Percentiles rank a stretch among this genome's conserved stretches.
phyloP scores from a whole-genome alignment of 2,113 vertebrate genomes.

The Oreocharis arfaki region DNA sequence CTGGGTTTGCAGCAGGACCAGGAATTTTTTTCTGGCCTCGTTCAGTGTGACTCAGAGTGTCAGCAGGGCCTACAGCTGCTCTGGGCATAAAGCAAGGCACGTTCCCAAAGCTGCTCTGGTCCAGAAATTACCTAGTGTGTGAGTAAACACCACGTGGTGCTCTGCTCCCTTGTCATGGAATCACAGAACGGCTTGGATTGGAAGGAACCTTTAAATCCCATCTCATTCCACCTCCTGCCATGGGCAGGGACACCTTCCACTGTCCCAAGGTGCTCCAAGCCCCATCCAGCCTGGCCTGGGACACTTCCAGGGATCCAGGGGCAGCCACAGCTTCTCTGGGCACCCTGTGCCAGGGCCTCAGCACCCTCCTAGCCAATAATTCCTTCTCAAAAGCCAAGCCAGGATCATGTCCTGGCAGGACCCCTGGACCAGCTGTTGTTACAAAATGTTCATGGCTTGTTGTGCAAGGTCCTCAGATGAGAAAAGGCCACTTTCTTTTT shows the following conservation, averaged over 20 bases:
- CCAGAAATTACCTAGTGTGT: background rate
- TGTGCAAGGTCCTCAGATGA: background rate
- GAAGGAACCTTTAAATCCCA: background rate
- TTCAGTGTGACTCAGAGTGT: background rate
- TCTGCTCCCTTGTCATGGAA: background rate
- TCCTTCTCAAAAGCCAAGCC: background rate
- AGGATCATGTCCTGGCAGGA: background rate
- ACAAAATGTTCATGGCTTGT: background rate
- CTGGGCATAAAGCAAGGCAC: background rate
- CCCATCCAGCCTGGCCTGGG: accelerated
- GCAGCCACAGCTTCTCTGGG: background rate
- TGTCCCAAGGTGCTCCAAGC: accelerated
- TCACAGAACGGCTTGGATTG: background rate
- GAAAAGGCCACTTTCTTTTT: background rate
- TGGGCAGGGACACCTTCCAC: background rate
- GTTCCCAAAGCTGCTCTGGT: background rate
- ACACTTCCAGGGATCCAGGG: background rate
- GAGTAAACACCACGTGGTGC: background rate
- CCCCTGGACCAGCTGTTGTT: background rate
- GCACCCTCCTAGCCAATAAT: background rate
- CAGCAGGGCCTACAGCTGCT: background rate
- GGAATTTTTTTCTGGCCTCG: background rate
- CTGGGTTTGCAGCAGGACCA: background rate
- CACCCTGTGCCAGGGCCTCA: background rate
- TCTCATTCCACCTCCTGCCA: background rate